Conservation (phyloP, 2,888 invertebrate species). For the Melanargia galathea region DNA sequence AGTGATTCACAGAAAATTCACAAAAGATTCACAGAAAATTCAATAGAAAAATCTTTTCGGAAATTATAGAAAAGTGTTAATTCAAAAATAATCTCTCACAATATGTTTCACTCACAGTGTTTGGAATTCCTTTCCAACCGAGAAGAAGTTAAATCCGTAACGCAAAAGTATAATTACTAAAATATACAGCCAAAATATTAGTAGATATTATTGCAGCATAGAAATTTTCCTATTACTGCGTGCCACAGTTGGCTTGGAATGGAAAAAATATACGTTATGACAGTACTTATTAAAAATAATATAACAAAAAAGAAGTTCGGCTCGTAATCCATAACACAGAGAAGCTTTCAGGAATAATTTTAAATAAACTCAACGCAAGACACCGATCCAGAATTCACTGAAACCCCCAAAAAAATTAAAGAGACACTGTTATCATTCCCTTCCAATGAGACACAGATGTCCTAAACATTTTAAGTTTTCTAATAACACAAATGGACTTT, state of each 20-base stretch:
- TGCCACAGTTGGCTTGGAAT: not conserved
- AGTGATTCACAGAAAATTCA: too few species aligned
- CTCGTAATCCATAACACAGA: slow-evolving; percentile 20
- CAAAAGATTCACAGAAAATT: too few species aligned
- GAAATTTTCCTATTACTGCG: not conserved
- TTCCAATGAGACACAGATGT: slow-evolving; percentile 45
- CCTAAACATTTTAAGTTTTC: slow-evolving; percentile 51
- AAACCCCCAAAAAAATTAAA: slow-evolving; percentile 37
- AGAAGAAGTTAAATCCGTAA: not conserved
- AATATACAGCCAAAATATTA: too few species aligned
- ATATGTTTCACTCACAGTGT: too few species aligned
- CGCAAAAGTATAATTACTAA: not conserved
- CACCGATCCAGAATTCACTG: slow-evolving; percentile 18
- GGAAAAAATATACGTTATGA: not conserved
- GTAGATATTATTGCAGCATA: not conserved
- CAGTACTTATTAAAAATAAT: slow-evolving; percentile 8
- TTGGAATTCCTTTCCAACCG: too few species aligned
- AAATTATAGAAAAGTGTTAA: too few species aligned
- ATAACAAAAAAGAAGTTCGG: slow-evolving; percentile 1
- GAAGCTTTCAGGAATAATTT: slow-evolving; percentile 19
- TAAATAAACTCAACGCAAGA: slow-evolving; percentile 14
- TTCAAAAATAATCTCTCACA: too few species aligned
- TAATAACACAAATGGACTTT: slow-evolving; percentile 62
- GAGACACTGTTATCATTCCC: slow-evolving; percentile 37
- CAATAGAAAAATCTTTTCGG: too few species aligned